phyloP scores from a whole-genome alignment of 2,797 vertebrate species.

The Taeniopygia guttata region DNA sequence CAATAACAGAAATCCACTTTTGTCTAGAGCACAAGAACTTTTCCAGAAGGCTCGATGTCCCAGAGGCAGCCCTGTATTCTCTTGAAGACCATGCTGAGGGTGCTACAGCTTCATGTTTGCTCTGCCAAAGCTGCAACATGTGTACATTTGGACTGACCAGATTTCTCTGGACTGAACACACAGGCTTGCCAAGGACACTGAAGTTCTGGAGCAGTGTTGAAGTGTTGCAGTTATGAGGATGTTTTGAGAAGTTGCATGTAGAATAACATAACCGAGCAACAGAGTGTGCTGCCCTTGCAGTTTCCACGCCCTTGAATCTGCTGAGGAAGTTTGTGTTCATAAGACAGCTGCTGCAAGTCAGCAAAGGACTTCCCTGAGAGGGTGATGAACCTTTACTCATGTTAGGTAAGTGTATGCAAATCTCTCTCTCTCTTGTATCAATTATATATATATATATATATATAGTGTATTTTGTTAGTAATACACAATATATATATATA shows the following conservation, averaged over 20 bases:
- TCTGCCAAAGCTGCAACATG: neutral
- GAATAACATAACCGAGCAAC: neutral
- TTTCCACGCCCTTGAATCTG: neutral
- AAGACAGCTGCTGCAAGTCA: neutral
- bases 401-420: neutral
- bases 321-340: neutral
- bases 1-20: constrained; percentile 2
- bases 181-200: neutral
- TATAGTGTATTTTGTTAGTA: neutral
- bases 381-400: neutral
- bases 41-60: neutral
- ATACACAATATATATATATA: too few species aligned
- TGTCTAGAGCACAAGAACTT: neutral
- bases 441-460: too few species aligned
- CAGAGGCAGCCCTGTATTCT: neutral
- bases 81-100: neutral
- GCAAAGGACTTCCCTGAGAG: neutral
- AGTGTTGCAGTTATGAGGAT: neutral
- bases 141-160: neutral
- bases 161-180: neutral
- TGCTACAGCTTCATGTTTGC: neutral
- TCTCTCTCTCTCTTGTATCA: neutral
- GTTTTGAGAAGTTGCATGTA: neutral
- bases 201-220: neutral
- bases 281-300: neutral